Evolutionary conservation across 2,797 vertebrate genomes (phyloP), one percentile per base, ranked within the genome.

Genomic region (Diplodus sargus): DNA sequence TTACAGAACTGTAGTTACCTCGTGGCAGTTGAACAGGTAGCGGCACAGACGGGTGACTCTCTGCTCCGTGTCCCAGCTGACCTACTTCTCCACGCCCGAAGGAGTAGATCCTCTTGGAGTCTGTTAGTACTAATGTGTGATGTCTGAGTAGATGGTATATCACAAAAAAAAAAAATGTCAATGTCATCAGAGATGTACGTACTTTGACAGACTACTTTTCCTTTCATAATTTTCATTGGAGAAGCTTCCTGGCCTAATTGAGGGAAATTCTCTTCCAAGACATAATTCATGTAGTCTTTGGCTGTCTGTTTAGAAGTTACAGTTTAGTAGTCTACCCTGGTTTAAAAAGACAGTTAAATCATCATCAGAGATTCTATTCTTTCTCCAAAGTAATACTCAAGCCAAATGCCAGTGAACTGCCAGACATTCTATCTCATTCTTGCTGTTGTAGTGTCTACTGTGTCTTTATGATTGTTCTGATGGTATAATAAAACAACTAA

Each of bases 121-220:
- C 70, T 18, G 94, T 92, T 23, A 96, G 85, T 81, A 92, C 94
- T 42, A 97, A 81, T 1, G 97, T 97, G 87, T 96, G 94, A 51
- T 82, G 53, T 28, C 97, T 97, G 45, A 47, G 45, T 5, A 47
- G 16, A 47, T 13, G 15, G 16, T 16, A 16, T 47, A 15, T 15
- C 45, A 47, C 45, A 13, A 43, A 14, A 39, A 39, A 39, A 49
- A 12, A 23, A 25, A 6, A 59, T 39, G 22, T 47, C n/a, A 70
- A 13, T 14, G 68, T 59, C 56, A 11, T 51, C n/a, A 42, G 6
- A 60, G 16, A 34, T 2, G 6, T 34, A 14, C 23, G 25, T 18
- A 42, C 39, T 52, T 18, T 34, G 13, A 70, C 1, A 16, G 5
- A 23, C 25, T 39, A 23, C 8, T 30, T 45, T 62, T 62, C 22